Conservation (phyloP, 2,113 vertebrate genomes). For the Bujurquina vittata region DNA sequence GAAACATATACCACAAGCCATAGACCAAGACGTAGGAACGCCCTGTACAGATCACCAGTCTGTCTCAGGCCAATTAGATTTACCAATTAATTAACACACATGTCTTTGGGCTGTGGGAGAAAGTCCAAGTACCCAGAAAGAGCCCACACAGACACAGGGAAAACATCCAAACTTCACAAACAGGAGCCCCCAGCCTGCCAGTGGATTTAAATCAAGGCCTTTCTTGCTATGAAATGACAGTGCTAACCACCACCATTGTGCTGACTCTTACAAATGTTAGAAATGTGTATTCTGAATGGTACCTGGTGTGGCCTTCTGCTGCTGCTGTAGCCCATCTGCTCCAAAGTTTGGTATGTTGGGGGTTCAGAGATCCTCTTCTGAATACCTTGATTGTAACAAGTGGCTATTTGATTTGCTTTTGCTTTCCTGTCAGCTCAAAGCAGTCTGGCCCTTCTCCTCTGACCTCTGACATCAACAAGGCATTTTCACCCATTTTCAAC, state of each 20-base stretch:
- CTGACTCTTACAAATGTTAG: background rate
- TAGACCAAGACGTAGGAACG: background rate
- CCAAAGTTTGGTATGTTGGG: background rate
- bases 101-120: background rate
- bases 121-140: background rate
- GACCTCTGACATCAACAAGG: background rate
- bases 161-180: background rate
- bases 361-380: no score
- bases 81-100: background rate
- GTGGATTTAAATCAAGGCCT: background rate
- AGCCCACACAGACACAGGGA: no score
- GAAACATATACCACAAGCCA: background rate
- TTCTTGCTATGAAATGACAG: background rate
- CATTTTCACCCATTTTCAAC: background rate
- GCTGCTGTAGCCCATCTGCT: background rate
- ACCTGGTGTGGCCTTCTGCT: no score
- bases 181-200: no score
- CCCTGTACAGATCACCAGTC: background rate
- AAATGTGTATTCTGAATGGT: no score
- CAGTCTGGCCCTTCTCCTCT: background rate
- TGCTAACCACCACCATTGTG: background rate
- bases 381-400: background rate
- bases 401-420: background rate
- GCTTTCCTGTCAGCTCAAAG: background rate
- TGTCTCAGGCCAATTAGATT: background rate